phyloP scores from a whole-genome alignment of 2,113 vertebrate species.

The Bubo blakistoni region DNA sequence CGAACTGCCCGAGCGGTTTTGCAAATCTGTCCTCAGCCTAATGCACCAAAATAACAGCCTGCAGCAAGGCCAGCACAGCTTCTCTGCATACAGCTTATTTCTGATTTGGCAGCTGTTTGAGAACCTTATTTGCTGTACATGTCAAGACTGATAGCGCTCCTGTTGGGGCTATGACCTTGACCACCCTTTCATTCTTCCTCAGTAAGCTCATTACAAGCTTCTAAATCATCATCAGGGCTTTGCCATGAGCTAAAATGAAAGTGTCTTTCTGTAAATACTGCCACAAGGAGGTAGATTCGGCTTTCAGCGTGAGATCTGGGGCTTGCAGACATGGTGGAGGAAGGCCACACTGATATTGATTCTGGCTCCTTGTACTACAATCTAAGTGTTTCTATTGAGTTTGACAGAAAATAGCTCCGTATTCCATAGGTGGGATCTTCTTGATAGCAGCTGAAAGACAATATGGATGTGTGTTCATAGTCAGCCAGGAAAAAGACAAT shows the following conservation, averaged over 20 bases:
- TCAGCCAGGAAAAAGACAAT: not conserved
- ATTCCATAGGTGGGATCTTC: not conserved
- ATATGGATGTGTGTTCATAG: not conserved
- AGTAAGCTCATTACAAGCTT: conserved; percentile 8
- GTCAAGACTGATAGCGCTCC: not conserved
- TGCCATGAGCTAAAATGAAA: not conserved
- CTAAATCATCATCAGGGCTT: not conserved
- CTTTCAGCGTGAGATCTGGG: not conserved
- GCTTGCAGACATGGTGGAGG: not conserved
- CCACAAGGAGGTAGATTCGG: not conserved
- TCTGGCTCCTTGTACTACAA: not conserved
- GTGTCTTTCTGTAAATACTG: not conserved
- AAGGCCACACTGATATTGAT: not conserved
- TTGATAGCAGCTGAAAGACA: not conserved
- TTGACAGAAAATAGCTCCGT: not conserved
- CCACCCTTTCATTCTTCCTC: conserved; percentile 32
- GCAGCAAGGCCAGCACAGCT: not conserved
- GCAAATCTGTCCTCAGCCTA: not conserved
- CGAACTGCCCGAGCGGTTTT: not conserved
- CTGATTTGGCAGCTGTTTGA: conserved; percentile 32
- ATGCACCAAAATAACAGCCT: conserved; percentile 27
- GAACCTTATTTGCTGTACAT: conserved; percentile 1
- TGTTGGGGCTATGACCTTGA: conserved; percentile 14
- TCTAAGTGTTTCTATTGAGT: not conserved
- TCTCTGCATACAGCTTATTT: not conserved